These are phyloP conservation scores for Arothron firmamentum DNA, from an alignment of 2,113 vertebrate species.

Conservation along the genomic window DNA sequence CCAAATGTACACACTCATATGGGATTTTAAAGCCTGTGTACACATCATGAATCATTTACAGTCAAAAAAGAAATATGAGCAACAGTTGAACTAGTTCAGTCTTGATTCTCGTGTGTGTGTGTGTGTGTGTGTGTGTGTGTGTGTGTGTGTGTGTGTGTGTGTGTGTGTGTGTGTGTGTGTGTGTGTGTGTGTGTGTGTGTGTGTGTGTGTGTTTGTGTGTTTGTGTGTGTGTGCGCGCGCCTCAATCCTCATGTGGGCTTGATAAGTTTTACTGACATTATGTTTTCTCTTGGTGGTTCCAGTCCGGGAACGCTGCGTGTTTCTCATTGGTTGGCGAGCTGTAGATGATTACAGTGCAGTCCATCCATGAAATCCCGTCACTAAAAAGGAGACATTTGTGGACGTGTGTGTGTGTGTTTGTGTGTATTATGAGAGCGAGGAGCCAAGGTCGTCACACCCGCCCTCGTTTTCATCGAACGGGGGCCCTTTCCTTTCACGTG, in stretches of 20 bases:
- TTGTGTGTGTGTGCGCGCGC: constrained; percentile 33
- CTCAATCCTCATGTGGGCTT: constrained; percentile 66
- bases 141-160: constrained; percentile 29
- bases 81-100: constrained; percentile 57
- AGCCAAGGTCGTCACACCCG: constrained; percentile 37
- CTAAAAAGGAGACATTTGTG: constrained; percentile 24
- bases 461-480: constrained; percentile 56
- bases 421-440: constrained; percentile 46
- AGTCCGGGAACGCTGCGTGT: constrained; percentile 61
- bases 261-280: constrained; percentile 71
- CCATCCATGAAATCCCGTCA: constrained; percentile 71
- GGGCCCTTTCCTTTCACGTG: constrained; percentile 43
- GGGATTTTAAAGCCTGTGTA: constrained; percentile 50
- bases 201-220: constrained; percentile 21
- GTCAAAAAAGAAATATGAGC: constrained; percentile 67
- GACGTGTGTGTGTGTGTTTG: constrained; percentile 38
- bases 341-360: constrained; percentile 71
- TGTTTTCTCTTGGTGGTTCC: constrained; percentile 73
- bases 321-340: constrained; percentile 66
- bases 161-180: constrained; percentile 26
- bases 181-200: constrained; percentile 9
- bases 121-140: constrained; percentile 14
- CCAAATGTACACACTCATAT: constrained; percentile 49
- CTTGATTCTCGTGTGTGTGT: constrained; percentile 28
- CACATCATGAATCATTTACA: constrained; percentile 72